These are phyloP conservation scores for Stratiomys singularior DNA, from an alignment of 2,888 invertebrate species.

Conservation along the genomic window DNA sequence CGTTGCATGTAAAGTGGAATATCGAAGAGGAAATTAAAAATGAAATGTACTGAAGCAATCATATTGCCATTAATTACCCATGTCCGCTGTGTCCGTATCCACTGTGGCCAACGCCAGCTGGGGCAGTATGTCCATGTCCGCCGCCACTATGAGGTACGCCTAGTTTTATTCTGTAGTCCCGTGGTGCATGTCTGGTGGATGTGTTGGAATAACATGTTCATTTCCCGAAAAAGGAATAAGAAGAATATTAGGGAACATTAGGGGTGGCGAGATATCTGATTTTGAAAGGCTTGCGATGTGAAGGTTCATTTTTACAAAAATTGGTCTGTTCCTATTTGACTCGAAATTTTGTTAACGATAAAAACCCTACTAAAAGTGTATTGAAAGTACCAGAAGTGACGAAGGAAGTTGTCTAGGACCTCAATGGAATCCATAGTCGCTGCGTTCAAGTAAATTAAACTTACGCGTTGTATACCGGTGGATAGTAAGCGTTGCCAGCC, in stretches of 20 bases:
- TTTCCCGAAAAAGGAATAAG: conserved; percentile 6
- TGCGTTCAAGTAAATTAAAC: conserved; percentile 15
- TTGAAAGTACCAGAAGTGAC: not conserved
- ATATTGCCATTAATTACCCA: conserved; percentile 48
- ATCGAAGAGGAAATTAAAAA: conserved; percentile 47
- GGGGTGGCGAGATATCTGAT: conserved; percentile 38
- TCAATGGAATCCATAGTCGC: too few relatives aligned
- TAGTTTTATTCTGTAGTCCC: conserved; percentile 48
- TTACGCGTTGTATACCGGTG: conserved; percentile 46
- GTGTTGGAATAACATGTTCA: not conserved
- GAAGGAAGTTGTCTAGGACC: too few relatives aligned
- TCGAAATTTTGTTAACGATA: too few relatives aligned
- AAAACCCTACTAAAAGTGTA: too few relatives aligned
- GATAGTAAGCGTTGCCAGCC: conserved; percentile 47
- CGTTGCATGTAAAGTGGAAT: conserved; percentile 7
- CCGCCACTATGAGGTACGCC: conserved; percentile 6
- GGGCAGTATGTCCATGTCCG: conserved; percentile 36
- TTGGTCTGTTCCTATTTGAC: not conserved
- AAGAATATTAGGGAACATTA: too few relatives aligned
- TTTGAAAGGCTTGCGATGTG: not conserved
- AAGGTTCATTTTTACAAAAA: not conserved
- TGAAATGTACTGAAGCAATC: conserved; percentile 45
- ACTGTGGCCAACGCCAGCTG: conserved; percentile 19
- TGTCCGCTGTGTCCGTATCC: conserved; percentile 49
- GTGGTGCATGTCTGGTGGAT: conserved; percentile 47